Base-by-base conservation (phyloP, 2,888 invertebrate species). In the Acleris literana region DNA sequence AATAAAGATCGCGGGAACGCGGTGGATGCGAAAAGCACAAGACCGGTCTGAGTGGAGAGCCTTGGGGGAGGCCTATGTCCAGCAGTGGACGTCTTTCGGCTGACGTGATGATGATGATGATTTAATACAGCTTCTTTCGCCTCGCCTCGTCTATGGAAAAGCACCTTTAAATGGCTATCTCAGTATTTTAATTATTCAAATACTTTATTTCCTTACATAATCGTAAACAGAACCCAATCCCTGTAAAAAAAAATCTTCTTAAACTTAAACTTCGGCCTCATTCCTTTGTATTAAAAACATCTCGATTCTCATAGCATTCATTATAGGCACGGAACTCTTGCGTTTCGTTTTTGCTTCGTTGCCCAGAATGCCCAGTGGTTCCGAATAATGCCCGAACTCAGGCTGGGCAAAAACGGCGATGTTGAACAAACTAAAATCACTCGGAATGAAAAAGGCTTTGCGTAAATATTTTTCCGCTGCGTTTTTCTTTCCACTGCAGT, bases 291-390 rank as follows among this genome's bases (percentile, higher is more conserved):
- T 70, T 66, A 73, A 71, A 80, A 82, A 84, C 83, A 77, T 75
- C 75, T 68, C 71, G 71, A 74, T 83, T 76, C 78, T 77, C 79
- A 75, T 76, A 75, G 78, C 78, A 77, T 81, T 83, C 78, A 82
- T 82, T 80, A 79, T 70, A 67, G 70, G 76, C 69, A 71, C 39
- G 39, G 74, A 70, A 74, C 73, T 71, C 72, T 76, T 74, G 74
- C 75, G 69, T 71, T 76, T 69, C 57, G 58, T 72, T 74, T 69
- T 70, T 69, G 58, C 66, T 73, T 70, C 63, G 69, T 66, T 72
- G 72, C 72, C 73, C 72, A 69, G 39, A 69, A 65, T 72, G 72
- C 71, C 73, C 73, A 69, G 39, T 39, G 63, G 54, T 22, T 59
- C 43, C 60, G 60, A 49, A 51, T 54, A 51, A 39, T 43, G 29